These are phyloP conservation scores for Ranitomeya imitator DNA, from an alignment of 2,113 vertebrate species.

Conservation along the genomic window DNA sequence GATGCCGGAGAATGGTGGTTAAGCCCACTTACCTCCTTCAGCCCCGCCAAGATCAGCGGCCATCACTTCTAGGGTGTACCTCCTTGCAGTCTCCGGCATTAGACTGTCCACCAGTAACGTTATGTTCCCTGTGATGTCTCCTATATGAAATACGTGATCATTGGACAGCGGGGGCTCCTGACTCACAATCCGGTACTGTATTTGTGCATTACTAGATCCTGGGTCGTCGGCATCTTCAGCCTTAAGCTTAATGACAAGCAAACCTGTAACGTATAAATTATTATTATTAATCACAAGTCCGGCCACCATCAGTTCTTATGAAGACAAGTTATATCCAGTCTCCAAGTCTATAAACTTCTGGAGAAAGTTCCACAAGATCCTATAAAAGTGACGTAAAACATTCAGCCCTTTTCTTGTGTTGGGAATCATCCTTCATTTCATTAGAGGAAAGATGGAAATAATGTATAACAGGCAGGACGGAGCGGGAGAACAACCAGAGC, in stretches of 20 bases:
- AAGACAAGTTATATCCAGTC: not conserved
- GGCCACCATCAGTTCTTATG: too few species aligned
- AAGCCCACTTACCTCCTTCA: conserved; percentile 61
- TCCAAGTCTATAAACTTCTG: not conserved
- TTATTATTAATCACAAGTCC: not conserved
- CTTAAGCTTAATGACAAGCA: conserved; percentile 74
- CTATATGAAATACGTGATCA: conserved; percentile 69
- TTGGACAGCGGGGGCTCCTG: conserved; percentile 65
- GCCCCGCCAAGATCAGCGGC: conserved; percentile 57
- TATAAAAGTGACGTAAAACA: too few species aligned
- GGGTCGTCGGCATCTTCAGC: conserved; percentile 77
- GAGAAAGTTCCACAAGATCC: too few species aligned
- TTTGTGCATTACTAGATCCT: conserved; percentile 73
- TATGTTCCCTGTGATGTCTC: conserved; percentile 70
- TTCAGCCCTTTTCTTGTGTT: too few species aligned
- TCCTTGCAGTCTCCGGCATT: conserved; percentile 65
- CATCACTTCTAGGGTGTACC: conserved; percentile 70
- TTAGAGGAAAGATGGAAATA: too few species aligned
- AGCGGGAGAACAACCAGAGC: too few species aligned
- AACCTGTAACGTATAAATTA: conserved; percentile 65
- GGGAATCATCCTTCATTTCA: too few species aligned
- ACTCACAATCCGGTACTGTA: conserved; percentile 68
- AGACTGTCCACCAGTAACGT: conserved; percentile 70
- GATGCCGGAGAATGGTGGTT: not conserved
- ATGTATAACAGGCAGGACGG: too few species aligned